Evolutionary conservation across 2,888 invertebrate species (phyloP), one percentile per base, ranked within the genome.

Genomic region (Polyommatus iphigenia): DNA sequence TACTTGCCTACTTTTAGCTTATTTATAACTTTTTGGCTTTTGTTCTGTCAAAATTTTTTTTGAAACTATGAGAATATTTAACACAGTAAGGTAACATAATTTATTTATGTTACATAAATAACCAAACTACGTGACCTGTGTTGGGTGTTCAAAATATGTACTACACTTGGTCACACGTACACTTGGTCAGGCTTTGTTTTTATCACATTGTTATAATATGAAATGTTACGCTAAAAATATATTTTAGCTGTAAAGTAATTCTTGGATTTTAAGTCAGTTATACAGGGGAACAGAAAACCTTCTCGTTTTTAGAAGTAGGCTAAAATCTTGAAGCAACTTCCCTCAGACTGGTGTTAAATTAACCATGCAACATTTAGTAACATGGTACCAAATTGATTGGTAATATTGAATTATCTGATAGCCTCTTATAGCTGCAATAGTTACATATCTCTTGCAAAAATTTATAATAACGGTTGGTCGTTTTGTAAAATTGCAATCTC

Each of bases 21-120:
- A 62, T 67, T 29, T 67, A 67, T 67, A 15, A 67, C 67, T 67
- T 67, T 67, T n/a, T n/a, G n/a, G n/a, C n/a, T n/a, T n/a, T 67
- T 67, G 67, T 67, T 67, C 29, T 67, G 29, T 67, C 29, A 29
- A 67, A 29, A 15, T 67, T 67, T 15, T 67, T 67, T 15, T 6
- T 20, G 7, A 24, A 29, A 29, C 13, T 29, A 29, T 29, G 29
- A 67, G 67, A 67, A 67, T 29, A 59, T 57, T 57, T 20, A n/a
- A n/a, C 10, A 59, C 15, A 54, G 46, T 46, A 46, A 46, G 46
- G 10, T 10, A 46, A 10, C 46, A 10, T 46, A n/a, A n/a, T n/a
- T n/a, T n/a, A n/a, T n/a, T n/a, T n/a, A n/a, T n/a, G n/a, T n/a
- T n/a, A n/a, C n/a, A n/a, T n/a, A n/a, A n/a, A n/a, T n/a, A 46